Percentiles rank a stretch among this genome's conserved stretches.
phyloP scores from a whole-genome alignment of 2,888 invertebrate genomes.

The Aleiodes testaceus region DNA sequence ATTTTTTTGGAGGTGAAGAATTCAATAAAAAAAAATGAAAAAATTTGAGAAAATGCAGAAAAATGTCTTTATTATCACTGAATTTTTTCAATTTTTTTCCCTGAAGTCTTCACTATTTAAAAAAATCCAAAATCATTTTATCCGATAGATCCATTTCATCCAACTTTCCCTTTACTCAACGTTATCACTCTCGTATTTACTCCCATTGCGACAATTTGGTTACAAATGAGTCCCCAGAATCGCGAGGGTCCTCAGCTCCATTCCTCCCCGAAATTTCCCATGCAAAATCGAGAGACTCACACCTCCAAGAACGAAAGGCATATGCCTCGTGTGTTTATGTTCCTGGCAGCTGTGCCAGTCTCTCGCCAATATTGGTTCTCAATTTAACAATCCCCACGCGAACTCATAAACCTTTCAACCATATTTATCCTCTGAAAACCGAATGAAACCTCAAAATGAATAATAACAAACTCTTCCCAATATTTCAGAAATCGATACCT shows the following conservation, averaged over 20 bases:
- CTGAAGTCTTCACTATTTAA: too few relatives aligned
- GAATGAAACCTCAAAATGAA: not conserved
- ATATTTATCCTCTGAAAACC: conserved; percentile 12
- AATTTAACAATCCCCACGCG: conserved; percentile 68
- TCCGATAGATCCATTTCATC: too few relatives aligned
- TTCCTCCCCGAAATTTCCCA: conserved; percentile 39
- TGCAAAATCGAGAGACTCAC: conserved; percentile 48
- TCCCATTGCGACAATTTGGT: conserved; percentile 72
- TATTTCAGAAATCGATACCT: too few relatives aligned
- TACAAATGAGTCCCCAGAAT: conserved; percentile 71
- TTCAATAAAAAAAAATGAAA: too few relatives aligned
- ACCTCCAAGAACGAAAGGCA: conserved; percentile 52
- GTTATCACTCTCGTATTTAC: conserved; percentile 71
- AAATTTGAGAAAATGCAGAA: too few relatives aligned
- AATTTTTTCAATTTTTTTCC: too few relatives aligned
- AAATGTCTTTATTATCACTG: too few relatives aligned
- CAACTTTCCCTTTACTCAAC: conserved; percentile 60
- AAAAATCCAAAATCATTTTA: conserved; percentile 41
- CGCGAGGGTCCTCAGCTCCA: conserved; percentile 46
- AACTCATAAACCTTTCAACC: conserved; percentile 51
- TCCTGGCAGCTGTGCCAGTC: conserved; percentile 68
- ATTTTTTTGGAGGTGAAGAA: too few relatives aligned
- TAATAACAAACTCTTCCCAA: too few relatives aligned
- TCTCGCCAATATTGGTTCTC: conserved; percentile 72
- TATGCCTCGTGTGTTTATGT: conserved; percentile 67